These are phyloP conservation scores for Trichechus manatus DNA, from an alignment of 2,113 vertebrate species.

Conservation along the genomic window DNA sequence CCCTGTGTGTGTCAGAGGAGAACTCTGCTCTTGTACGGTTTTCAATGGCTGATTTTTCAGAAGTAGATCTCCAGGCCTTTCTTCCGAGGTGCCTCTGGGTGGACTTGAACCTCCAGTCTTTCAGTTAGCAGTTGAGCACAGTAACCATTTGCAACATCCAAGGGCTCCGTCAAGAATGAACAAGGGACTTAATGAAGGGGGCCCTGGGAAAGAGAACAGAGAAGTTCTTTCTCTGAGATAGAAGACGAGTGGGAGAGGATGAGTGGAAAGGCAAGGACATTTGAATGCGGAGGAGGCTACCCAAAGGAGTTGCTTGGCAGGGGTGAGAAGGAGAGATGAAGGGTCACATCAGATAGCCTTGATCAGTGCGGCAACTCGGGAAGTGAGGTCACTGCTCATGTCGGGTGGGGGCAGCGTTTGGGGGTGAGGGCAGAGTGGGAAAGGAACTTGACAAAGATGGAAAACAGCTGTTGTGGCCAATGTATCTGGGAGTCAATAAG, in stretches of 20 bases:
- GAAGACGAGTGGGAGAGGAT: background rate
- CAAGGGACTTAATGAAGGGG: background rate
- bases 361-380: accelerated
- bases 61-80: background rate
- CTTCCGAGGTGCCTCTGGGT: too few relatives aligned
- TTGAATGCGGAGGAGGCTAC: background rate
- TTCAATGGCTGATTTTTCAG: background rate
- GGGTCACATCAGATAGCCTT: background rate
- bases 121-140: background rate
- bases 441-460: background rate
- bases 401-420: background rate
- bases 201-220: background rate
- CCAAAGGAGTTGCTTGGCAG: background rate
- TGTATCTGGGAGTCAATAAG: background rate
- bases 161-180: background rate
- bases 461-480: background rate
- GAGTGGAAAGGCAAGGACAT: background rate
- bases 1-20: background rate
- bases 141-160: background rate
- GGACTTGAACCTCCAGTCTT: too few relatives aligned
- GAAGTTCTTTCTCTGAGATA: background rate
- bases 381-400: accelerated
- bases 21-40: background rate
- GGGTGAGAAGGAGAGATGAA: background rate
- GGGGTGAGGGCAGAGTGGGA: background rate